A percentile compares a stretch with the other conserved stretches of the same genome.
These are phyloP conservation scores for Drosophila miranda DNA, from an alignment of 1,140 invertebrate genomes.

Conservation along the genomic window DNA sequence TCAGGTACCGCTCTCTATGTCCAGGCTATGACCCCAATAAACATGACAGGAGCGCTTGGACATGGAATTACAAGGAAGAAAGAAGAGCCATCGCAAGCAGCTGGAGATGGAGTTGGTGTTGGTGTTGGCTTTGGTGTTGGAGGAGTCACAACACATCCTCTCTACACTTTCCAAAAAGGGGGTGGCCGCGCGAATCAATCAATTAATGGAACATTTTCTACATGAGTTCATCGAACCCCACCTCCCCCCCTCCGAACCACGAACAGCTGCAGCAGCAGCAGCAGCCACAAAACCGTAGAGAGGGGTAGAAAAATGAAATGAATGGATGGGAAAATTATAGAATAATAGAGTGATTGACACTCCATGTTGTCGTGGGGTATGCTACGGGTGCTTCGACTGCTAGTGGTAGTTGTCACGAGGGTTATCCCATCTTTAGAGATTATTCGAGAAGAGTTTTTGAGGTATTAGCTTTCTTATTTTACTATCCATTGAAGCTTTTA, in stretches of 20 bases:
- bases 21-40: slow-evolving; percentile 66
- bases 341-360: slow-evolving; percentile 34
- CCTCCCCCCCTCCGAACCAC: neutral
- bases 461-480: too few species aligned
- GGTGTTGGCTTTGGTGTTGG: too few species aligned
- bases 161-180: slow-evolving; percentile 6
- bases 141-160: slow-evolving; percentile 5
- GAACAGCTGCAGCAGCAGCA: slow-evolving; percentile 24
- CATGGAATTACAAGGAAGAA: slow-evolving; percentile 41
- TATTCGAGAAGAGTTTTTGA: too few species aligned
- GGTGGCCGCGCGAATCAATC: slow-evolving; percentile 62
- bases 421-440: too few species aligned
- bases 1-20: slow-evolving; percentile 36
- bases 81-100: slow-evolving; percentile 23
- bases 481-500: too few species aligned
- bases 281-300: slow-evolving; percentile 35
- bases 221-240: slow-evolving; percentile 74
- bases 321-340: slow-evolving; percentile 53
- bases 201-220: slow-evolving; percentile 75
- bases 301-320: slow-evolving; percentile 30
- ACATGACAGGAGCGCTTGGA: slow-evolving; percentile 48
- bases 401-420: neutral
- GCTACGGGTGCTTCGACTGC: neutral
- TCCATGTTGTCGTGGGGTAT: too few species aligned
- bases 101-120: neutral